phyloP scores from a whole-genome alignment of 35 echinoderm and acorn worm species.

The Anneissia japonica region DNA sequence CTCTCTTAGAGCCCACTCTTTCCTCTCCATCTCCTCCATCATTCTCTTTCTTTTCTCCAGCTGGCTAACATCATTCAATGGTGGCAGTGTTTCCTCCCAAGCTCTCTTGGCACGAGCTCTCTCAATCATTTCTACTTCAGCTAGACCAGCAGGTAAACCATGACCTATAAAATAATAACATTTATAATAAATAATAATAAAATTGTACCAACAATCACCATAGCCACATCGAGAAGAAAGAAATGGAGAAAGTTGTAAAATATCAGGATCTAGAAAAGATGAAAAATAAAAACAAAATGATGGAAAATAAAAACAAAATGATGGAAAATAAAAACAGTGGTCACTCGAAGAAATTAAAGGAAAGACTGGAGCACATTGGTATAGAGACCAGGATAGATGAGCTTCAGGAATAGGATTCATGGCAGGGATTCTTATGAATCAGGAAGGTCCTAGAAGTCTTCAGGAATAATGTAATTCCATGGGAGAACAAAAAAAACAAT shows the following conservation, averaged over 20 bases:
- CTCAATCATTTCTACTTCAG: constrained; percentile 99
- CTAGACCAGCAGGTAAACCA: constrained; percentile 85
- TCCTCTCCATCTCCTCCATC: constrained; percentile 98
- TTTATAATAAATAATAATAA: background rate
- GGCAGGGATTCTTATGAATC: too few species aligned
- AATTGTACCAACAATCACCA: too few species aligned
- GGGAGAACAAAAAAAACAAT: too few species aligned
- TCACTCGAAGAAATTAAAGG: too few species aligned
- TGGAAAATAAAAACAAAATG: background rate
- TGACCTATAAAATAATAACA: constrained; percentile 38
- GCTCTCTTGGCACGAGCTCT: constrained; percentile 83
- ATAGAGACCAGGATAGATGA: too few species aligned
- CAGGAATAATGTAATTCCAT: too few species aligned
- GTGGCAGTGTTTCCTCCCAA: constrained; percentile 92
- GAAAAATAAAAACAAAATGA: too few species aligned
- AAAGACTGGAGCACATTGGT: too few species aligned
- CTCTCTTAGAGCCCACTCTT: constrained; percentile 92
- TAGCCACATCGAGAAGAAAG: background rate
- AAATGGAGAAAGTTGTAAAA: background rate
- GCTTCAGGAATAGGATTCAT: too few species aligned
- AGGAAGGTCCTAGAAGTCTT: too few species aligned
- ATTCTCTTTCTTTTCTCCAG: constrained; percentile 90
- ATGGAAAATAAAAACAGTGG: background rate
- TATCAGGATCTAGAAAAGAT: too few species aligned
- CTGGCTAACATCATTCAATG: constrained; percentile 69